Base-by-base conservation (phyloP, 2,888 invertebrate species). In the Caenorhabditis afra region DNA sequence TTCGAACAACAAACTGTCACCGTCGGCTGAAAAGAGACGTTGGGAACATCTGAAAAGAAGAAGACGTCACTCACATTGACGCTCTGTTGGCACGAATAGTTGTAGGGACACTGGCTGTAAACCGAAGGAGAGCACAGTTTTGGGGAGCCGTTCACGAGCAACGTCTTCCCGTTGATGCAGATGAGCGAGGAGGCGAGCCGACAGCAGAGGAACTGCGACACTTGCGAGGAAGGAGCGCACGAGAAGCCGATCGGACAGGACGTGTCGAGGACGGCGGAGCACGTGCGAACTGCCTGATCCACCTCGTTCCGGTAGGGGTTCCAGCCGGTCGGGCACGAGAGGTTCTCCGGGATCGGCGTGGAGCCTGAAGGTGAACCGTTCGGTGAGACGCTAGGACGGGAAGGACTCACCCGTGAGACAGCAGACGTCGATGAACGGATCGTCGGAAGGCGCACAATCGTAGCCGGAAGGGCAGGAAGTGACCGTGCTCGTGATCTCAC, bases 41-140 rank as follows among this genome's bases (percentile, higher is more conserved):
- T 41, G 41, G 11, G 41, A 41, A 41, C 2, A 3, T 14, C 3
- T 3, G 29, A 29, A 29, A 29, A 41, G 7, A 3, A 11, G 11
- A 8, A 11, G 14, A 41, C 12, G 11, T 3, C 4, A 41, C 41
- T 75, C 20, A 88, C 88, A 73, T 86, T 79, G 10, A 85, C 83
- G 50, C 87, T 87, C 49, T 86, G 86, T 44, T 84, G 81, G 64
- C 89, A 89, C 3, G 84, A 78, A 74, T 85, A 88, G 8, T 85
- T 84, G 23, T 67, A 64, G 8, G 87, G 87, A 62, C 88, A 88
- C 55, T 84, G 84, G 53, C 84, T 85, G 20, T 81, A 59, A 39
- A 59, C 62, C 5, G 76, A 59, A 5, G 81, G 65, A 20, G 78
- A 67, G 55, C 86, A 86, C 45, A 86, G 47, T 45, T 83, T 81